Conservation (phyloP, 2,888 invertebrate species). For the Rhingia campestris region DNA sequence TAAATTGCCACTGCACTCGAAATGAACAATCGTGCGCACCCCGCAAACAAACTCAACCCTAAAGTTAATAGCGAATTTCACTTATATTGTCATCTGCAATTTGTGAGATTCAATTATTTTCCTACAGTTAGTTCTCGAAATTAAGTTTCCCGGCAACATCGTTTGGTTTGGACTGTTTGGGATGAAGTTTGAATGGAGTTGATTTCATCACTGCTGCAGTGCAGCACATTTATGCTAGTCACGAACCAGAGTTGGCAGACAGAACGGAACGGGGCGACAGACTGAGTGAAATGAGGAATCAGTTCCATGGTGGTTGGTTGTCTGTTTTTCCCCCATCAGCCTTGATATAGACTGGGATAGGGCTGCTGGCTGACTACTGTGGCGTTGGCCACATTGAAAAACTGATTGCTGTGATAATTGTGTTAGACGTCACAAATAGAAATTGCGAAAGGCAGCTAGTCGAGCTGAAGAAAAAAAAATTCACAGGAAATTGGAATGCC, state of each 20-base stretch:
- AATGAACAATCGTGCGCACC: constrained; percentile 2
- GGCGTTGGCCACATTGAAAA: constrained; percentile 21
- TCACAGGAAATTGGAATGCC: constrained; percentile 58
- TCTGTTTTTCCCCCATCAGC: neutral
- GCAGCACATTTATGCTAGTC: constrained; percentile 69
- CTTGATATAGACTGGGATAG: constrained; percentile 8
- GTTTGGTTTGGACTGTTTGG: constrained; percentile 39
- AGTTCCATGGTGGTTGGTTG: constrained; percentile 31
- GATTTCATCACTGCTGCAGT: constrained; percentile 69
- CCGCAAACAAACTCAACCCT: constrained; percentile 22
- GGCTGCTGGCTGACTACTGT: too few relatives aligned
- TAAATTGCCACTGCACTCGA: constrained; percentile 16
- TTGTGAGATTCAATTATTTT: constrained; percentile 71
- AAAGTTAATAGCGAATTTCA: constrained; percentile 67
- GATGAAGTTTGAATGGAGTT: constrained; percentile 61
- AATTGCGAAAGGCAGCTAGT: constrained; percentile 38
- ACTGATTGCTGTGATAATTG: constrained; percentile 57
- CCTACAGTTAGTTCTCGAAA: constrained; percentile 63
- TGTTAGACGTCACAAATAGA: constrained; percentile 60
- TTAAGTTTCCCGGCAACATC: constrained; percentile 60
- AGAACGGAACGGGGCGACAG: constrained; percentile 18
- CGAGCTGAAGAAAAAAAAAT: neutral
- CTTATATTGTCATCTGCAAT: constrained; percentile 74
- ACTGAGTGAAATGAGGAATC: constrained; percentile 62
- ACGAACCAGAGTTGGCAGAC: constrained; percentile 54